Base-by-base conservation (phyloP, 1,140 invertebrate species). In the Pogonomyrmex barbatus region DNA sequence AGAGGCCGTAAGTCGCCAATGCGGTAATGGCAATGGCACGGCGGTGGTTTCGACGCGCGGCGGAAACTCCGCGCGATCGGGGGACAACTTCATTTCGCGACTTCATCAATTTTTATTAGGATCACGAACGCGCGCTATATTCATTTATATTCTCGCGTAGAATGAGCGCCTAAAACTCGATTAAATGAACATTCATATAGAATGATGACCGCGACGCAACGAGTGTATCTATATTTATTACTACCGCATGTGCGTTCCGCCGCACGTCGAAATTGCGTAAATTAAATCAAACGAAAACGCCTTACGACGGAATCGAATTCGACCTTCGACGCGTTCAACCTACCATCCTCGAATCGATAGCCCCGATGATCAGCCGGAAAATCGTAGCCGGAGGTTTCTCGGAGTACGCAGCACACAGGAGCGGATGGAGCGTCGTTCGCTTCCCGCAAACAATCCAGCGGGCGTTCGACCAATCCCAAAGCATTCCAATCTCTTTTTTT, bases 381-480 rank as follows among this genome's bases (percentile, higher is more conserved):
- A 91, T 90, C 87, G 79, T 56, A 65, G 71, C 56, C 81, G 42
- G 42, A 65, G 84, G 83, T 56, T 71, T 70, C 50, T 71, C 42
- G 30, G 54, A 42, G 9, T 42, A 67, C 30, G 62, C 24, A 24
- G 0, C 24, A 24, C 24, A n/a, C 71, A 62, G 58, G 36, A 83
- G 8, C 68, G 79, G 17, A 70, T 70, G 65, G 39, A 47, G 54
- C 78, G 65, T 36, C 56, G 42, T 62, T 75, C 75, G 70, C 70
- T 86, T 65, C 76, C 75, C 77, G 84, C 90, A 88, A 92, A 92
- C 91, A 92, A 90, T 92, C 88, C 84, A 71, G 78, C 67, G 77
- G 86, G 86, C 89, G 84, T 89, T 85, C 90, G 65, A 88, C 86
- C 89, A 89, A 89, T 91, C 85, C 88, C 81, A 88, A 89, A 91